Evolutionary conservation across 1,140 invertebrate species (phyloP).

Genomic region (Orius laevigatus): DNA sequence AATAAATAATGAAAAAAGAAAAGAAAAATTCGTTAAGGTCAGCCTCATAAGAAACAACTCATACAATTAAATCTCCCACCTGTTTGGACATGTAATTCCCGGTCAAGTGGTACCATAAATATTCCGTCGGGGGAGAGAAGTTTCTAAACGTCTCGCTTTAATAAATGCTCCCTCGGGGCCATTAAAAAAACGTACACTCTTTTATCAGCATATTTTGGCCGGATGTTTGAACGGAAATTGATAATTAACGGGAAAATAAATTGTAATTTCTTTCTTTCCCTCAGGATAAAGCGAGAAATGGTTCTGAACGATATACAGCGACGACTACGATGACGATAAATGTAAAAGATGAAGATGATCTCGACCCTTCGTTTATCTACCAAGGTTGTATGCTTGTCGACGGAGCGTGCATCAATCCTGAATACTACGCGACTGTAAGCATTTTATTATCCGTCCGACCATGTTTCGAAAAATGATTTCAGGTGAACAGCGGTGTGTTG

Average conservation of each 20-base stretch:
- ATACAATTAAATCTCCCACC: too few species aligned
- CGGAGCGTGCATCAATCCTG: constrained; percentile 65
- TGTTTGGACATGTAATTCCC: too few species aligned
- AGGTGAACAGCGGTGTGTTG: constrained; percentile 64
- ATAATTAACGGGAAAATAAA: constrained; percentile 1
- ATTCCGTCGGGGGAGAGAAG: too few species aligned
- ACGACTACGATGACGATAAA: constrained; percentile 74
- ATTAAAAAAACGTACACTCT: too few species aligned
- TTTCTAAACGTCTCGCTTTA: too few species aligned
- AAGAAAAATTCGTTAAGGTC: too few species aligned
- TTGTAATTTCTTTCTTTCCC: constrained; percentile 24
- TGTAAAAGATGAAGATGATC: constrained; percentile 74
- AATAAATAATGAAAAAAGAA: too few species aligned
- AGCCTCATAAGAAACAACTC: too few species aligned
- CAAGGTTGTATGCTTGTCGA: constrained; percentile 60
- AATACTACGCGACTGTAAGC: constrained; percentile 49
- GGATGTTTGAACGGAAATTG: background rate
- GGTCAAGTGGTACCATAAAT: too few species aligned
- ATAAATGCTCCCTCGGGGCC: too few species aligned
- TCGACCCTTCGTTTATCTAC: constrained; percentile 74
- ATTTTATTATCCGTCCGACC: background rate
- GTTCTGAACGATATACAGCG: constrained; percentile 51
- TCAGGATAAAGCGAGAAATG: constrained; percentile 66
- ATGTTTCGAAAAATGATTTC: constrained; percentile 10
- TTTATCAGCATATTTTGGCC: background rate